These are phyloP conservation scores for Ligdia adustata DNA, from an alignment of 2,888 invertebrate genomes.

Conservation along the genomic window DNA sequence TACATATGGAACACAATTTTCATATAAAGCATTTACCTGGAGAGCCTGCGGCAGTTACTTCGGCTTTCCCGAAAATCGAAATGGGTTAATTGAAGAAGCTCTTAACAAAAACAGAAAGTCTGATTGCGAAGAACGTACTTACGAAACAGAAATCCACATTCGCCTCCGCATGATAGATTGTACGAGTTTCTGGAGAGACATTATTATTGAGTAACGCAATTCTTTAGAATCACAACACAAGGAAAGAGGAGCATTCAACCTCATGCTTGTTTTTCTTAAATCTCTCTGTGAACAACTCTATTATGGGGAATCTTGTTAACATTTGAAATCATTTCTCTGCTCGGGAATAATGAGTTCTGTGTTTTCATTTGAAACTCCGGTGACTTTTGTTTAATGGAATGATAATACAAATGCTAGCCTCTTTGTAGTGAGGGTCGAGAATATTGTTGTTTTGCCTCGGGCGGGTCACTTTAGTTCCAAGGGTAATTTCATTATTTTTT, in stretches of 20 bases:
- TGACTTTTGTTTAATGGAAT: slow-evolving; percentile 84
- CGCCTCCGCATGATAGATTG: slow-evolving; percentile 7
- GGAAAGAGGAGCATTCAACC: slow-evolving; percentile 45
- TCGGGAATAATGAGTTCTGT: slow-evolving; percentile 80
- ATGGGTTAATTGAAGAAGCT: slow-evolving; percentile 28
- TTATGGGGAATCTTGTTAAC: slow-evolving; percentile 82
- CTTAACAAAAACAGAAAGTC: slow-evolving; percentile 22
- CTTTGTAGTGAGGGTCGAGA: slow-evolving; percentile 76
- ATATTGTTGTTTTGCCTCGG: slow-evolving; percentile 78
- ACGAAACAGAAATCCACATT: slow-evolving; percentile 16
- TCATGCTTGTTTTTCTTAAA: slow-evolving; percentile 80
- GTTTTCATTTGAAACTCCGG: slow-evolving; percentile 82
- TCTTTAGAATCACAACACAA: slow-evolving; percentile 58
- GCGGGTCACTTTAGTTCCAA: slow-evolving; percentile 78
- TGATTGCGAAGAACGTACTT: slow-evolving; percentile 23
- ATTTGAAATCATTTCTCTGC: slow-evolving; percentile 81
- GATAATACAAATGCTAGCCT: slow-evolving; percentile 81
- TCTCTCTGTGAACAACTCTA: slow-evolving; percentile 78
- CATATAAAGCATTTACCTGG: slow-evolving; percentile 1
- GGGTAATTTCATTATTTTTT: slow-evolving; percentile 75
- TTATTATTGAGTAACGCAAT: slow-evolving; percentile 53
- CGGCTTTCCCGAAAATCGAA: slow-evolving; percentile 14
- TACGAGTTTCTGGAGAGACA: slow-evolving; percentile 19
- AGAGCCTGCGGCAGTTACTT: not conserved
- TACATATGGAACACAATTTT: not conserved